phyloP scores from a whole-genome alignment of 2,113 vertebrate genomes.

The Ellobius talpinus region DNA sequence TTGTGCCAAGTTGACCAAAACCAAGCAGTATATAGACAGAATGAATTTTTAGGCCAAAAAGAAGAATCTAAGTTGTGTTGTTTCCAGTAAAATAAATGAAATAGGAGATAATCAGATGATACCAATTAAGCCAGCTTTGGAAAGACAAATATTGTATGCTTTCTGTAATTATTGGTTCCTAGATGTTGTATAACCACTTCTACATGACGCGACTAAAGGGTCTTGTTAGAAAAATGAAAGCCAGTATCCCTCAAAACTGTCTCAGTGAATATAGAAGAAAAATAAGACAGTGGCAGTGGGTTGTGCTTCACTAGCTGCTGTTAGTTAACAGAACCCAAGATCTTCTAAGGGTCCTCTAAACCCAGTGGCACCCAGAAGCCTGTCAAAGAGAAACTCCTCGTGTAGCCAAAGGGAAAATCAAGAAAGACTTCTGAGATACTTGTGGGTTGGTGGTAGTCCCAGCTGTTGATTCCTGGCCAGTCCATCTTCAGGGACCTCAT shows the following conservation, averaged over 20 bases:
- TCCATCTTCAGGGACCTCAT: not conserved
- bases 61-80: not conserved
- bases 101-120: not conserved
- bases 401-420: not conserved
- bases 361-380: not conserved
- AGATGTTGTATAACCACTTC: not conserved
- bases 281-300: not conserved
- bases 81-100: not conserved
- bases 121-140: not conserved
- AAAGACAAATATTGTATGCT: not conserved
- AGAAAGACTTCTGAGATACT: not conserved
- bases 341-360: not conserved
- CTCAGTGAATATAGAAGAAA: not conserved
- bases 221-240: not conserved
- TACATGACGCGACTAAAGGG: not conserved
- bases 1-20: not conserved
- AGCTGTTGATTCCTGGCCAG: not conserved
- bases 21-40: not conserved
- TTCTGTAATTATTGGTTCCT: not conserved
- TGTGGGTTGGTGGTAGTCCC: not conserved
- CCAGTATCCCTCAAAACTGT: not conserved
- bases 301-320: not conserved
- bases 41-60: not conserved
- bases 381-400: not conserved
- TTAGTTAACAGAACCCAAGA: not conserved